Conservation (phyloP, 2,113 vertebrate genomes). For the Indicator indicator region DNA sequence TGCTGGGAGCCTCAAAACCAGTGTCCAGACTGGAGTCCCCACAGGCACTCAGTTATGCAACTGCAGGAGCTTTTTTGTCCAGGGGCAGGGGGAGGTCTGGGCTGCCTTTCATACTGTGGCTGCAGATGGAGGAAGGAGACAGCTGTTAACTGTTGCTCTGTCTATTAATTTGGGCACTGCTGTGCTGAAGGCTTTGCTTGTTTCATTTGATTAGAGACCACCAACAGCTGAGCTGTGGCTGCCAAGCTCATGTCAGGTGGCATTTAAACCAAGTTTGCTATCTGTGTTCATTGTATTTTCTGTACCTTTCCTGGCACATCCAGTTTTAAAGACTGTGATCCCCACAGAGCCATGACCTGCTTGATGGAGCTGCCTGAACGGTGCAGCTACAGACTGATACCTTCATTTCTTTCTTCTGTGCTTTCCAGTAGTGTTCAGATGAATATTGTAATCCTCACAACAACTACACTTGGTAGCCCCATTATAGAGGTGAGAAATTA, state of each 20-base stretch:
- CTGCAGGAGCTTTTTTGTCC: not conserved
- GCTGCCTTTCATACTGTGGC: slow-evolving; percentile 11
- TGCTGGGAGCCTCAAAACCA: not conserved
- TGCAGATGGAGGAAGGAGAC: not conserved
- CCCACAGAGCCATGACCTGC: not conserved
- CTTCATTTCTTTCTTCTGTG: not conserved
- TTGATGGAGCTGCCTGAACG: not conserved
- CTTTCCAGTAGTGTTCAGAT: not conserved
- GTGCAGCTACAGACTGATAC: not conserved
- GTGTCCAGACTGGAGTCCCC: not conserved
- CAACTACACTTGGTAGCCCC: not conserved
- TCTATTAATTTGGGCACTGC: slow-evolving; percentile 27
- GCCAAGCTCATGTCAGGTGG: not conserved
- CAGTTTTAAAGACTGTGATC: not conserved
- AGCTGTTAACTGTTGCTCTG: not conserved
- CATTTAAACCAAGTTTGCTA: not conserved
- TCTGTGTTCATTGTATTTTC: not conserved
- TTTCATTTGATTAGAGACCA: slow-evolving; percentile 20
- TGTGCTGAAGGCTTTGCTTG: not conserved
- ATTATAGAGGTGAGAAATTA: not conserved
- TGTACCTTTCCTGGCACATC: not conserved
- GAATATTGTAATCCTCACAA: not conserved
- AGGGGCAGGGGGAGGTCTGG: not conserved
- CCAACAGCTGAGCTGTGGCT: slow-evolving; percentile 11
- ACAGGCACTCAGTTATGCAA: not conserved